Conservation (phyloP, 2,888 invertebrate genomes). For the Melolontha melolontha region DNA sequence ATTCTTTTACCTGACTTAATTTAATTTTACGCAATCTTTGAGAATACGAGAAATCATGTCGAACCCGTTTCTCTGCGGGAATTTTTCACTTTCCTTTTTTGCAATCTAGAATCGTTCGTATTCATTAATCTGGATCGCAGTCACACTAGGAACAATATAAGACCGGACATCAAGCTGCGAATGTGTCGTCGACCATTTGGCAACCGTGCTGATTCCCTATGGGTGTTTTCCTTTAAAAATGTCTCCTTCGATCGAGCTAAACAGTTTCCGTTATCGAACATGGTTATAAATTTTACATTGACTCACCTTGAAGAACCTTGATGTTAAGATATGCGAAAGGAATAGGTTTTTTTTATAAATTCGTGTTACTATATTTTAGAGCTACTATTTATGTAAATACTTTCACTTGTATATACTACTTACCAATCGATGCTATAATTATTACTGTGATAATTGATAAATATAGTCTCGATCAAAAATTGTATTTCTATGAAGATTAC, state of each 20-base stretch:
- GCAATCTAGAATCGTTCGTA: slow-evolving; percentile 22
- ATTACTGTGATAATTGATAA: too few species aligned
- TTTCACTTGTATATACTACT: too few species aligned
- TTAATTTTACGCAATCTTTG: too few species aligned
- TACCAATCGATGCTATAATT: too few species aligned
- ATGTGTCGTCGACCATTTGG: slow-evolving; percentile 52
- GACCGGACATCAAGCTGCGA: slow-evolving; percentile 47
- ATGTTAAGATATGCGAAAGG: background rate
- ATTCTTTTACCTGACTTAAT: too few species aligned
- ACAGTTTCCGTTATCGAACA: slow-evolving; percentile 5
- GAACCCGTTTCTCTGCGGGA: too few species aligned
- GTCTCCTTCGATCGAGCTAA: background rate
- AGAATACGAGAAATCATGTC: too few species aligned
- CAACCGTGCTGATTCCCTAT: slow-evolving; percentile 47
- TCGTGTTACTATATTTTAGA: background rate
- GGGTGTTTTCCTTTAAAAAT: slow-evolving; percentile 47
- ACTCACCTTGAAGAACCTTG: too few species aligned
- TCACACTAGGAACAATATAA: slow-evolving; percentile 51
- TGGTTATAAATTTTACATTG: background rate
- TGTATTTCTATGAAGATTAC: too few species aligned
- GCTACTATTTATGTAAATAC: too few species aligned
- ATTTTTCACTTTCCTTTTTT: slow-evolving; percentile 14
- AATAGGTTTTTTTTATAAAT: background rate
- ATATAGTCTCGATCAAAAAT: too few species aligned
- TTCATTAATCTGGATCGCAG: slow-evolving; percentile 52